These are phyloP conservation scores for Dinocampus coccinellae DNA, from an alignment of 2,888 invertebrate species.

Conservation along the genomic window DNA sequence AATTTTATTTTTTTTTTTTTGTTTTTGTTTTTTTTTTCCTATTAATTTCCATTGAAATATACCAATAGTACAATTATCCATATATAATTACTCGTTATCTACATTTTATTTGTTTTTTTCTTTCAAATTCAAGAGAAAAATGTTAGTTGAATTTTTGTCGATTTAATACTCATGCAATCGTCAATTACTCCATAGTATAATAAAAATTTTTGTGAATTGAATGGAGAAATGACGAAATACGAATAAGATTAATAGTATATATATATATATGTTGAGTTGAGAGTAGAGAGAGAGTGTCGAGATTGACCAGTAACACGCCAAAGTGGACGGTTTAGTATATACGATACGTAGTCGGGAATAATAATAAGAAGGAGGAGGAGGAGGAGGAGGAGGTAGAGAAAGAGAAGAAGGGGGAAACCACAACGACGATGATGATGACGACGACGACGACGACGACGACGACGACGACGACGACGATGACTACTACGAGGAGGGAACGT, in stretches of 20 bases:
- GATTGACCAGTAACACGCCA: background rate
- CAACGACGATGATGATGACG: background rate
- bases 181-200: background rate
- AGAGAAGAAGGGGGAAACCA: background rate
- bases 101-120: too few species aligned
- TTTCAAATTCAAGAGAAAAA: too few species aligned
- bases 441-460: background rate
- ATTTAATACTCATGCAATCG: background rate
- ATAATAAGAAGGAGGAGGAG: too few species aligned
- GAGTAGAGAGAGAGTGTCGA: conserved; percentile 2
- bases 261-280: background rate
- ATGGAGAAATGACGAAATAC: background rate
- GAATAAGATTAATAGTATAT: background rate
- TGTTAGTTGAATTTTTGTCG: too few species aligned
- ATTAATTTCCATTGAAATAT: too few species aligned
- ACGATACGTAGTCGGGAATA: too few species aligned
- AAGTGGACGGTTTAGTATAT: background rate
- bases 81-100: too few species aligned
- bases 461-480: background rate
- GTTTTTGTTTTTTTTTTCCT: too few species aligned
- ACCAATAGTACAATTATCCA: too few species aligned
- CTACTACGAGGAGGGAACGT: background rate
- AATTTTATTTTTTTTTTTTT: too few species aligned
- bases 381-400: too few species aligned
- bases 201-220: background rate